Evolutionary conservation across 2,888 invertebrate species (phyloP).

Genomic region (Andrena flavipes): DNA sequence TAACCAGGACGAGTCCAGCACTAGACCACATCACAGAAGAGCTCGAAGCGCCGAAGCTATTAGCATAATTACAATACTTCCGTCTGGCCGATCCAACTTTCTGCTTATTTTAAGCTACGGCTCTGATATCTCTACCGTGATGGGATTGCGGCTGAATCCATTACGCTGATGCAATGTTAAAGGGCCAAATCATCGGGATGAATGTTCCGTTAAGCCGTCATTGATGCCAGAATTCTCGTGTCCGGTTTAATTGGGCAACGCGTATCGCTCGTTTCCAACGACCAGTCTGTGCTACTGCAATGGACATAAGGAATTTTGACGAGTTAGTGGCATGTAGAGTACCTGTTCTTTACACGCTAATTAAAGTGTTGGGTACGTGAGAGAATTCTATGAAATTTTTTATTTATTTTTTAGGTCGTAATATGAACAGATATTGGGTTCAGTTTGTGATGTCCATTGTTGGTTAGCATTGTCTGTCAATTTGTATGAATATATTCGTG

Average conservation of each 20-base stretch:
- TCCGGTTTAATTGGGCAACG: slow-evolving; percentile 21
- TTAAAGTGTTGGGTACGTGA: background rate
- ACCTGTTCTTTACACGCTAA: background rate
- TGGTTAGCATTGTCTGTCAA: too few species aligned
- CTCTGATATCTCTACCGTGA: slow-evolving; percentile 77
- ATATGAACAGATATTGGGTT: too few species aligned
- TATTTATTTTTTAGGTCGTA: too few species aligned
- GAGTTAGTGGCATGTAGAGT: background rate
- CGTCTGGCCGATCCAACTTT: slow-evolving; percentile 81
- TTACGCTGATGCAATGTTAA: slow-evolving; percentile 82
- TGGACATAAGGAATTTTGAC: background rate
- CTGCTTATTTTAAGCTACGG: slow-evolving; percentile 80
- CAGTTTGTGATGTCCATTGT: too few species aligned
- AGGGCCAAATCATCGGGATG: slow-evolving; percentile 79
- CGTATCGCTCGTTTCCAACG: background rate
- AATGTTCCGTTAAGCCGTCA: slow-evolving; percentile 58
- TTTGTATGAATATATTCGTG: too few species aligned
- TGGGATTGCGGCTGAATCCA: slow-evolving; percentile 81
- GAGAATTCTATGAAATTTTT: too few species aligned
- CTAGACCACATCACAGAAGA: slow-evolving; percentile 81
- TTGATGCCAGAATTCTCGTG: slow-evolving; percentile 31
- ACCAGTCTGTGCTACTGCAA: background rate
- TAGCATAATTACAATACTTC: slow-evolving; percentile 85
- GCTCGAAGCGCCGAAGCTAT: slow-evolving; percentile 81
- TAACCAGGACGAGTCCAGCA: slow-evolving; percentile 72